phyloP scores from a whole-genome alignment of 2,113 vertebrate genomes.

The Mungos mungo region DNA sequence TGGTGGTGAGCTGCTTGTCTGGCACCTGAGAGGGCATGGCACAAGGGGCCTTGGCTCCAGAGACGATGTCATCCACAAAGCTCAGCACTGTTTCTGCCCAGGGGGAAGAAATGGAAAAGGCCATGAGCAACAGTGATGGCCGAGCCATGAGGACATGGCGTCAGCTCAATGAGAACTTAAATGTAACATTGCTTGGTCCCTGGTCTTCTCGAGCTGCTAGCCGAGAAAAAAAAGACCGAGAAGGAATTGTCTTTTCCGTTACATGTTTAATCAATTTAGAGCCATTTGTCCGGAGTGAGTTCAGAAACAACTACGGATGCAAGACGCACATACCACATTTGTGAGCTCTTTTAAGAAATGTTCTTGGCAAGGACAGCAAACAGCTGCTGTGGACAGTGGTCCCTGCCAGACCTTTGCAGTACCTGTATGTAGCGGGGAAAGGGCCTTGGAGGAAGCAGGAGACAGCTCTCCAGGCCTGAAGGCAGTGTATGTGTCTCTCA shows the following conservation, averaged over 20 bases:
- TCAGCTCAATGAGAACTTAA: background rate
- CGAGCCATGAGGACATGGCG: background rate
- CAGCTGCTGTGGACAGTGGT: background rate
- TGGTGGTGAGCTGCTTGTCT: constrained; percentile 91
- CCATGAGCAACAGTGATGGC: background rate
- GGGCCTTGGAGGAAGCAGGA: background rate
- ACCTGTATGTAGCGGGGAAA: background rate
- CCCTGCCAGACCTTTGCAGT: background rate
- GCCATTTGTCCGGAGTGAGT: background rate
- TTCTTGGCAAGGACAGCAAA: background rate
- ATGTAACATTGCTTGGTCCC: accelerated
- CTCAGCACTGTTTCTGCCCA: constrained; percentile 94
- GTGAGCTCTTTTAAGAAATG: background rate
- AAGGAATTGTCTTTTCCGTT: background rate
- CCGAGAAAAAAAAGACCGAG: background rate
- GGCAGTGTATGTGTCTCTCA: accelerated
- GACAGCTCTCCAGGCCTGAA: background rate
- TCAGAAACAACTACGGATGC: background rate
- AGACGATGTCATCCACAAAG: constrained; percentile 98
- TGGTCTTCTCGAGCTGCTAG: background rate
- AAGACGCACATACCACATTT: background rate
- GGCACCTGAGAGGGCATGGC: constrained; percentile 97
- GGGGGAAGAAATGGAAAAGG: constrained; percentile 29
- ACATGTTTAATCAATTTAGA: background rate
- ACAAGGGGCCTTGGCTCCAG: constrained; percentile 96